These are phyloP conservation scores for Aleiodes sp. DNA, from an alignment of 1,140 invertebrate genomes.

Conservation along the genomic window DNA sequence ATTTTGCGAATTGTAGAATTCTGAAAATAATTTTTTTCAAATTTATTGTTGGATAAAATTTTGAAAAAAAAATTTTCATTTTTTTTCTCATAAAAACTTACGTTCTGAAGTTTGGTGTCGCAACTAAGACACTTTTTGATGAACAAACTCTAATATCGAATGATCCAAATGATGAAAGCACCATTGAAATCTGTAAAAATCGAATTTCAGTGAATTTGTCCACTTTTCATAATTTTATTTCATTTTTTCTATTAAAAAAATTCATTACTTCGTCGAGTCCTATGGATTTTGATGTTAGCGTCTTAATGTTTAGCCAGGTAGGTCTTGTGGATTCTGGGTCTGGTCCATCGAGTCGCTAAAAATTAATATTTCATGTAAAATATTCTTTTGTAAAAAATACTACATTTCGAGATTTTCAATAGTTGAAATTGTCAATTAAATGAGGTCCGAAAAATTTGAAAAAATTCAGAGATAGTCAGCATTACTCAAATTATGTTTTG, in stretches of 20 bases:
- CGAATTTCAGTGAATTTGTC: too few relatives aligned
- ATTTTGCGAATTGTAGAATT: background rate
- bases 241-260: background rate
- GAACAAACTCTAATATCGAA: slow-evolving; percentile 59
- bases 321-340: slow-evolving; percentile 67
- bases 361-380: slow-evolving; percentile 44
- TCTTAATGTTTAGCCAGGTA: slow-evolving; percentile 64
- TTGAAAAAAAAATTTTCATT: background rate
- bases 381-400: slow-evolving; percentile 51
- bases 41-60: background rate
- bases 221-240: too few relatives aligned
- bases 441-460: too few relatives aligned
- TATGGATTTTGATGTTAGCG: slow-evolving; percentile 39
- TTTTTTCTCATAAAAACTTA: slow-evolving; percentile 42
- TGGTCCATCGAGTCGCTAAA: slow-evolving; percentile 65
- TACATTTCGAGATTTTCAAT: slow-evolving; percentile 53
- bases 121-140: slow-evolving; percentile 51
- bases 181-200: slow-evolving; percentile 54
- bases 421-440: too few relatives aligned
- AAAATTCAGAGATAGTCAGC: too few relatives aligned
- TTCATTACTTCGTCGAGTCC: slow-evolving; percentile 42
- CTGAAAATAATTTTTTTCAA: background rate
- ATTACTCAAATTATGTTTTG: too few relatives aligned
- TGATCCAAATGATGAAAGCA: slow-evolving; percentile 56
- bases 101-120: slow-evolving; percentile 61